These are phyloP conservation scores for Pediacus dermestoides DNA, from an alignment of 2,888 invertebrate genomes.

Conservation along the genomic window DNA sequence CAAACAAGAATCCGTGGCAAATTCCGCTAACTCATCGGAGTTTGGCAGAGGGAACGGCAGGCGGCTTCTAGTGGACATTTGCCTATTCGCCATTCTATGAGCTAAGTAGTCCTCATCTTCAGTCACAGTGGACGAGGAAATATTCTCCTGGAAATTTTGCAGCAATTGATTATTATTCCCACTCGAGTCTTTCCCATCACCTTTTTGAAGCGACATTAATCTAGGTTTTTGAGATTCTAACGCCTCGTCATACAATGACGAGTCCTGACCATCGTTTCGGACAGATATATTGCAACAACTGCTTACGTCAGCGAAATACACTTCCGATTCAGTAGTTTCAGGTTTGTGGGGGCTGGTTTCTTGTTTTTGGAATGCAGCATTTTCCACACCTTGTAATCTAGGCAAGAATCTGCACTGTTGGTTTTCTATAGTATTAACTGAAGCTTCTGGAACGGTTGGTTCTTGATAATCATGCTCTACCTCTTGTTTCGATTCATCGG, in stretches of 20 bases:
- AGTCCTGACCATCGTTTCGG: conserved; percentile 55
- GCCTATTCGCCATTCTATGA: conserved; percentile 56
- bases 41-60: conserved; percentile 54
- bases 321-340: conserved; percentile 73
- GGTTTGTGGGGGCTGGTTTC: conserved; percentile 53
- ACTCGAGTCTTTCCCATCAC: conserved; percentile 40
- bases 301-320: conserved; percentile 83
- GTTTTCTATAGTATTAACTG: conserved; percentile 26
- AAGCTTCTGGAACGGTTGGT: conserved; percentile 28
- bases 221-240: conserved; percentile 47
- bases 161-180: conserved; percentile 32
- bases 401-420: conserved; percentile 46
- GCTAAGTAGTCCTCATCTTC: conserved; percentile 59
- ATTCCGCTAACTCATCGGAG: conserved; percentile 43
- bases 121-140: conserved; percentile 36
- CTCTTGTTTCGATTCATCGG: conserved; percentile 33
- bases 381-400: conserved; percentile 69
- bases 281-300: conserved; percentile 77
- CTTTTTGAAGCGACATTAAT: conserved; percentile 48
- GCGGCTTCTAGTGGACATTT: conserved; percentile 58
- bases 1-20: conserved; percentile 34
- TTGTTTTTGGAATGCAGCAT: conserved; percentile 72
- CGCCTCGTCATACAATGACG: conserved; percentile 58
- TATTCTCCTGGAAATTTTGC: conserved; percentile 42
- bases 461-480: conserved; percentile 49